These are phyloP conservation scores for Lytechinus variegatus DNA, from an alignment of 35 echinoderm and acorn worm species.

Conservation along the genomic window DNA sequence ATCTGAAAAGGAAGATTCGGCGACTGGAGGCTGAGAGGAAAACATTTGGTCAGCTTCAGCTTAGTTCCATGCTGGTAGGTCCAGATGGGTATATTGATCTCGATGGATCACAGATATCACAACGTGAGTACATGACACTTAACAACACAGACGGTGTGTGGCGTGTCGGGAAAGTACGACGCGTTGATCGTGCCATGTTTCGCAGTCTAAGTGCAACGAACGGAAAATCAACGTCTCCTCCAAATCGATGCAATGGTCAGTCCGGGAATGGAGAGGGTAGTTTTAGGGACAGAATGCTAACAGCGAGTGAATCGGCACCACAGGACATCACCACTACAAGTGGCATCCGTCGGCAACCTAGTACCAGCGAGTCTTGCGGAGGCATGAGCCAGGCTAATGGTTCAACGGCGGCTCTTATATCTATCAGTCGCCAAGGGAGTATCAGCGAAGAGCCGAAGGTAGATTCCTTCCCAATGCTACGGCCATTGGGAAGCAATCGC, in stretches of 20 bases:
- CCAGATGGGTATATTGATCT: slow-evolving; percentile 92
- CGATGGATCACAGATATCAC: slow-evolving; percentile 86
- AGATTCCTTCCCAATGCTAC: slow-evolving; percentile 54
- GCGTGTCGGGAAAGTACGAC: slow-evolving; percentile 65
- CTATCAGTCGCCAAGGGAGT: slow-evolving; percentile 35
- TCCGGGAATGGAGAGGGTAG: slow-evolving; percentile 6
- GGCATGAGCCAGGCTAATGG: slow-evolving; percentile 27
- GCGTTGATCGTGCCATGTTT: slow-evolving; percentile 57
- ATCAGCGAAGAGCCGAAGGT: neutral
- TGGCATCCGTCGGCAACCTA: slow-evolving; percentile 43
- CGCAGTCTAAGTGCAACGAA: slow-evolving; percentile 50
- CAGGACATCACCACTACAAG: slow-evolving; percentile 26
- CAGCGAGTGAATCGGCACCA: slow-evolving; percentile 41
- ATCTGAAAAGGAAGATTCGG: slow-evolving; percentile 68
- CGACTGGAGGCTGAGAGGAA: slow-evolving; percentile 71
- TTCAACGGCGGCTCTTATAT: slow-evolving; percentile 43
- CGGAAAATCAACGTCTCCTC: slow-evolving; percentile 12
- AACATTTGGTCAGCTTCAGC: slow-evolving; percentile 53
- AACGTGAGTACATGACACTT: slow-evolving; percentile 91
- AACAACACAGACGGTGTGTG: slow-evolving; percentile 88
- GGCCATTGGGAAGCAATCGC: neutral
- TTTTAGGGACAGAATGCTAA: slow-evolving; percentile 30
- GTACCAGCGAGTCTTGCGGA: slow-evolving; percentile 40
- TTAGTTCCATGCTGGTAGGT: slow-evolving; percentile 64
- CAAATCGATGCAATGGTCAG: neutral